phyloP scores from a whole-genome alignment of 2,888 invertebrate genomes.

The Automeris io region DNA sequence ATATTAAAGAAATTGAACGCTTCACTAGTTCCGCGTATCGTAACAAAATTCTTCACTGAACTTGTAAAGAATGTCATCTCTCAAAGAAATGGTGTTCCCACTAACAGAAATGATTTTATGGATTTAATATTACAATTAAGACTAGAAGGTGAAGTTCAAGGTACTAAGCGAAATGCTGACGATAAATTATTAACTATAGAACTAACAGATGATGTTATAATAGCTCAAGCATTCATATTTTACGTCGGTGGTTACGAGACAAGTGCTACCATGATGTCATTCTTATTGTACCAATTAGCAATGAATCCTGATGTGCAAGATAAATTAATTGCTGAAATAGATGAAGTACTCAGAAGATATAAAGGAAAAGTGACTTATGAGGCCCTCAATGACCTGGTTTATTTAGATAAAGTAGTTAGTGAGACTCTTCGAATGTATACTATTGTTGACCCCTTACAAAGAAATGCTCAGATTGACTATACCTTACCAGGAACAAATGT shows the following conservation, averaged over 20 bases:
- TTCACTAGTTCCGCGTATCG: conserved; percentile 25
- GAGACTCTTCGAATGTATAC: conserved; percentile 62
- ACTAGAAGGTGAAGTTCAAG: conserved; percentile 25
- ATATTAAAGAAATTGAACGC: conserved; percentile 28
- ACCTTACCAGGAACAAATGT: conserved; percentile 43
- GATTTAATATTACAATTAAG: conserved; percentile 39
- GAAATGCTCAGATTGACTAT: conserved; percentile 42
- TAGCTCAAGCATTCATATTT: conserved; percentile 57
- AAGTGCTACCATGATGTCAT: conserved; percentile 50
- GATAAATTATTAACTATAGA: conserved; percentile 20
- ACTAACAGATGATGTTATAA: conserved; percentile 39
- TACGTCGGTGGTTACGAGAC: conserved; percentile 64
- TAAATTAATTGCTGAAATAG: conserved; percentile 38
- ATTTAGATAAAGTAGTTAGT: conserved; percentile 48
- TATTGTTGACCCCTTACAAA: conserved; percentile 45
- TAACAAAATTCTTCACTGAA: conserved; percentile 27
- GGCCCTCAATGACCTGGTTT: conserved; percentile 43
- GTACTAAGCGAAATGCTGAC: conserved; percentile 15
- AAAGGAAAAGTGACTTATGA: conserved; percentile 49
- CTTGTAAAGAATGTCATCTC: conserved; percentile 26
- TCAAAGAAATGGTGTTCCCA: conserved; percentile 32
- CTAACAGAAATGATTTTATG: conserved; percentile 40
- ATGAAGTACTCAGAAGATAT: conserved; percentile 30
- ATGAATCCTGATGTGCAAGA: conserved; percentile 47
- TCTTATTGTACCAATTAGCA: conserved; percentile 45